Evolutionary conservation across 2,888 invertebrate genomes (phyloP), one percentile per base, ranked within the genome.

Genomic region (Mythimna pallens): DNA sequence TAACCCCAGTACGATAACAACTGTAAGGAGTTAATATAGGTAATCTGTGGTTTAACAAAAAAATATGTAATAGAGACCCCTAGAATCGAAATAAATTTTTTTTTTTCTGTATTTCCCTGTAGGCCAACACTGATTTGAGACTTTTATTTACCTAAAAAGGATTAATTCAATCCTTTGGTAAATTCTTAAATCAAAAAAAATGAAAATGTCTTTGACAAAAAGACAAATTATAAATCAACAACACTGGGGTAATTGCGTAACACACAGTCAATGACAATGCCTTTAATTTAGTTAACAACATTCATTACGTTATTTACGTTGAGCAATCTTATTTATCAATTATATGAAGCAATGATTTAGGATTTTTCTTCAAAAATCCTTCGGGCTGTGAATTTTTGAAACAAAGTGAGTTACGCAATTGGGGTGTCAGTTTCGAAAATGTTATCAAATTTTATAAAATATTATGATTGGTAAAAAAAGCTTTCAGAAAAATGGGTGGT

Each of bases 1-100:
- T 54, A 43, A 34, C 43, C 20, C 25, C 25, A 55, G 12, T 25
- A 25, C 25, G 3, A 54, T 43, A 36, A 10, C 10, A 12, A 54
- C 43, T 47, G 4, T 20, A 47, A 55, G 5, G 17, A 22, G 40
- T 73, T 8, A 20, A 70, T 20, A 52, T 30, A 30, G 34, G n/a
- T 30, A 30, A 4, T 43, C 43, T 70, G 54, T 22, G 55, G 55
- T 70, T 47, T 43, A 70, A 57, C 43, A 54, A 55, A 55, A n/a
- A 2, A 70, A 43, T 30, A n/a, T n/a, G 22, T 25, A 17, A 25
- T 0, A 25, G 17, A 40, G 43, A 30, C n/a, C 14, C 30, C 54
- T 2, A 54, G 0, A 52, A 47, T 62, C 4, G 17, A 63, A 34
- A 47, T 5, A 47, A n/a, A 17, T 17, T 3, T 9, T 14, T 47